These are phyloP conservation scores for Ceratosolen solmsi DNA, from an alignment of 1,140 invertebrate species.

Conservation along the genomic window DNA sequence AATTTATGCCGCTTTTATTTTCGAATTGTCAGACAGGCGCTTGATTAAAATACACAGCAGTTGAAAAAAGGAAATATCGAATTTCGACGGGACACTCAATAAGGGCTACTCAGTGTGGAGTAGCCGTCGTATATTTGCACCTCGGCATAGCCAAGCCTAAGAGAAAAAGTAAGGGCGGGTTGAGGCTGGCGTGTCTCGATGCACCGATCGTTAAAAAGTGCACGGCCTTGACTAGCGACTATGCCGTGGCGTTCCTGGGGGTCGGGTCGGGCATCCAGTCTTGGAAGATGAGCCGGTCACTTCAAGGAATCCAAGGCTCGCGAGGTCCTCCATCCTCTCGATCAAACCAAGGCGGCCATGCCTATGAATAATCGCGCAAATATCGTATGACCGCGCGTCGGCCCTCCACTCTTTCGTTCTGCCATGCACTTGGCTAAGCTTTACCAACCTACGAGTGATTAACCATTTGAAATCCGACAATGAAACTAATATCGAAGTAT, in stretches of 20 bases:
- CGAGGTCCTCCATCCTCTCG: conserved; percentile 23
- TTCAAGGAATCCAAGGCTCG: conserved; percentile 32
- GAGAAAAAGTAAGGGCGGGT: neutral
- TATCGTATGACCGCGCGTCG: conserved; percentile 32
- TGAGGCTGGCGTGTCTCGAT: neutral
- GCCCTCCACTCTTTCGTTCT: conserved; percentile 11
- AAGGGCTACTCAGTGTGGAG: neutral
- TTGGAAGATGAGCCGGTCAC: conserved; percentile 43
- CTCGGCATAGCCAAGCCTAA: neutral
- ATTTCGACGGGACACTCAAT: neutral
- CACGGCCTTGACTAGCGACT: neutral
- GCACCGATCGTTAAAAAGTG: conserved; percentile 19
- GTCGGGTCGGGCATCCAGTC: neutral
- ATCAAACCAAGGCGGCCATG: conserved; percentile 1
- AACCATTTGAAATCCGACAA: conserved; percentile 34
- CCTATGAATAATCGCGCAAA: conserved; percentile 39
- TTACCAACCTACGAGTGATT: neutral
- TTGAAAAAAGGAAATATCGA: conserved; percentile 12
- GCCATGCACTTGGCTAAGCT: neutral
- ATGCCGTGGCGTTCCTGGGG: neutral
- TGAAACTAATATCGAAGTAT: neutral
- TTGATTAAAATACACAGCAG: neutral
- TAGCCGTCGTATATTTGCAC: neutral
- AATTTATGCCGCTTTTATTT: neutral
- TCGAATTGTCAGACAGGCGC: neutral